Conservation (phyloP, 30 jellyfish, hydroid and myxozoan species). For the Aurelia sp. region DNA sequence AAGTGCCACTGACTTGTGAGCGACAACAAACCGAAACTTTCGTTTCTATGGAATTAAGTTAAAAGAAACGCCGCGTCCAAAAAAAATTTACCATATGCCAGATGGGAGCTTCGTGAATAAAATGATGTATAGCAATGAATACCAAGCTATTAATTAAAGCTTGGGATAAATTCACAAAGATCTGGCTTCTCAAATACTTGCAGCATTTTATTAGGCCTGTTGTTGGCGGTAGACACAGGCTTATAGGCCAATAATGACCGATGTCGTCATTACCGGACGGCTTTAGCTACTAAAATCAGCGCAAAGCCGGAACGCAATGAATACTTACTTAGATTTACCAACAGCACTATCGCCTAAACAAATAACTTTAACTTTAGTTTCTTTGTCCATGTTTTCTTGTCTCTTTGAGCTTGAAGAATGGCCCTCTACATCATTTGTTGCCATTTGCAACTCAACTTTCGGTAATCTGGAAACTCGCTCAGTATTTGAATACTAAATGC, state of each 20-base stretch:
- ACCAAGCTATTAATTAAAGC: too few relatives aligned
- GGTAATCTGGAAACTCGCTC: too few relatives aligned
- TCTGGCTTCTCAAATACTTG: too few relatives aligned
- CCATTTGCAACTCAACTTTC: constrained; percentile 48
- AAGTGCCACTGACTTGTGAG: too few relatives aligned
- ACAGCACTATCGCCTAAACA: constrained; percentile 98
- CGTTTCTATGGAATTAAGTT: constrained; percentile 15
- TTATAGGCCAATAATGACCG: too few relatives aligned
- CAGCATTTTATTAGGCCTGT: too few relatives aligned
- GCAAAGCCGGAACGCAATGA: background rate
- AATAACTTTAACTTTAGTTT: constrained; percentile 81
- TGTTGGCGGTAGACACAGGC: too few relatives aligned
- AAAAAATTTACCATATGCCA: background rate
- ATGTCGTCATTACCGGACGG: background rate
- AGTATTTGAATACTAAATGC: background rate
- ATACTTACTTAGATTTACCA: constrained; percentile 93
- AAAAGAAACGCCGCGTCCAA: background rate
- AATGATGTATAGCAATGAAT: too few relatives aligned
- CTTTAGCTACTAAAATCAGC: background rate
- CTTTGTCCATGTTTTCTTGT: constrained; percentile 73
- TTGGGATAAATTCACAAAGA: too few relatives aligned
- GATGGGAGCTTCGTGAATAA: background rate
- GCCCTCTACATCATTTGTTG: constrained; percentile 61
- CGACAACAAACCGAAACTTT: too few relatives aligned
- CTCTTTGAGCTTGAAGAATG: background rate